A percentile compares a stretch with the other conserved stretches of the same genome.
These are phyloP conservation scores for Coreius guichenoti DNA, from an alignment of 2,797 vertebrate species.

Conservation along the genomic window DNA sequence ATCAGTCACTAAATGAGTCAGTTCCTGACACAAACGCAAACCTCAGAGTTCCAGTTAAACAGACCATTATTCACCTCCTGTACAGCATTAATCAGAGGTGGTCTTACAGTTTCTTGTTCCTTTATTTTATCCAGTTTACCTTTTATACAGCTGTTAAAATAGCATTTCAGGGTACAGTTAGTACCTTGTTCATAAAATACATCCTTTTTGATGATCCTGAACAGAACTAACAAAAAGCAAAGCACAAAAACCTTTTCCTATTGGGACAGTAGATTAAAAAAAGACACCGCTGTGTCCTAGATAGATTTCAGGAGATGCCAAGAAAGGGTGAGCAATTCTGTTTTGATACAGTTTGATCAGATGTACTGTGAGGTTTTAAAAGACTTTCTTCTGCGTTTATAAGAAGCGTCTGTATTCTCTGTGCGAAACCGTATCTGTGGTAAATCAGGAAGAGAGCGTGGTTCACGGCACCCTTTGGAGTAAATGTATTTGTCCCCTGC, in stretches of 20 bases:
- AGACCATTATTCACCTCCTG: slow-evolving; percentile 86
- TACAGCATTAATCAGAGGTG: slow-evolving; percentile 51
- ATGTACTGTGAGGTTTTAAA: slow-evolving; percentile 25
- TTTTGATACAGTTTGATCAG: slow-evolving; percentile 17
- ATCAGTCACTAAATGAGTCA: slow-evolving; percentile 87
- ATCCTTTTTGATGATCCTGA: background rate
- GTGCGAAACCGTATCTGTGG: slow-evolving; percentile 78
- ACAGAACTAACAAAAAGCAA: background rate
- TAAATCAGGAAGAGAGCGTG: slow-evolving; percentile 70
- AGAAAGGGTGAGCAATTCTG: slow-evolving; percentile 18
- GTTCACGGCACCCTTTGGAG: slow-evolving; percentile 50
- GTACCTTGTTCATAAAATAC: background rate
- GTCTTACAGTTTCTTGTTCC: background rate
- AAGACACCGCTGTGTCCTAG: slow-evolving; percentile 60
- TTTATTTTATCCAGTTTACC: background rate
- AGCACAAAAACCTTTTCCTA: background rate
- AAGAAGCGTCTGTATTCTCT: slow-evolving; percentile 62
- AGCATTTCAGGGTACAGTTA: background rate
- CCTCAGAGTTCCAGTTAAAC: slow-evolving; percentile 81
- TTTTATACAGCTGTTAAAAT: background rate
- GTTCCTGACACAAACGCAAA: slow-evolving; percentile 85
- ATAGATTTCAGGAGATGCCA: slow-evolving; percentile 55
- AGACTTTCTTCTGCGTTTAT: slow-evolving; percentile 74
- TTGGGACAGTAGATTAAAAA: slow-evolving; percentile 28
- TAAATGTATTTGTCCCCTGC: slow-evolving; percentile 53